Evolutionary conservation across 92 coral and sea anemone genomes (phyloP).

Genomic region (Anthopleura xanthogrammica): DNA sequence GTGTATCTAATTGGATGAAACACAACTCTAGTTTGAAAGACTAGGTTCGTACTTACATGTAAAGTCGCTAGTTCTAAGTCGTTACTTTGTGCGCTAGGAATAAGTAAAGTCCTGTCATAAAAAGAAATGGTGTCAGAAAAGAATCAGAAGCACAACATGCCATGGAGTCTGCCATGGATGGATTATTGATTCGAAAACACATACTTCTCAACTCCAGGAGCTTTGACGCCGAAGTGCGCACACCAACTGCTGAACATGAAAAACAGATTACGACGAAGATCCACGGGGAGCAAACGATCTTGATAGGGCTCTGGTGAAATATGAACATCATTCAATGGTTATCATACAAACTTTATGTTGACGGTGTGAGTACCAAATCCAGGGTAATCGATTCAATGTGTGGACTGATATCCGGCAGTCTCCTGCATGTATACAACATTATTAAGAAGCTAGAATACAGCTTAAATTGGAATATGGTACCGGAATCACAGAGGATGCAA

Average conservation of each 20-base stretch:
- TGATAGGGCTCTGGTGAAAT: slow-evolving; percentile 17
- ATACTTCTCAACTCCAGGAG: slow-evolving; percentile 77
- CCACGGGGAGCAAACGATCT: slow-evolving; percentile 63
- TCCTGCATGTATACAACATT: too few relatives aligned
- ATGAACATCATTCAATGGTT: background rate
- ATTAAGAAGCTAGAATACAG: too few relatives aligned
- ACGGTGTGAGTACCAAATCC: too few relatives aligned
- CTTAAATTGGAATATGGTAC: too few relatives aligned
- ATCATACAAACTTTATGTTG: background rate
- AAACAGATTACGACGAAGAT: slow-evolving; percentile 82
- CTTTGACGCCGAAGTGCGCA: slow-evolving; percentile 82
- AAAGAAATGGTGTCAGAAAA: background rate
- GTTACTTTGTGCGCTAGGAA: slow-evolving; percentile 88
- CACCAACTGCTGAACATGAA: slow-evolving; percentile 97
- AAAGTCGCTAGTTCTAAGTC: slow-evolving; percentile 97
- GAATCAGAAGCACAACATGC: too few relatives aligned
- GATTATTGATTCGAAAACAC: background rate
- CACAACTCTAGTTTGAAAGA: too few relatives aligned
- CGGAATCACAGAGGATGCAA: too few relatives aligned
- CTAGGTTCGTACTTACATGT: slow-evolving; percentile 54
- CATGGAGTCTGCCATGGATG: too few relatives aligned
- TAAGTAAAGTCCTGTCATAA: slow-evolving; percentile 62
- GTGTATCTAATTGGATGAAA: too few relatives aligned
- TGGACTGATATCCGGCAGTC: too few relatives aligned
- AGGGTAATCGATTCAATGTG: background rate